Percentiles rank a stretch among this genome's conserved stretches.
These are phyloP conservation scores for Malthinus flaveolus DNA, from an alignment of 2,888 invertebrate genomes.

Conservation along the genomic window DNA sequence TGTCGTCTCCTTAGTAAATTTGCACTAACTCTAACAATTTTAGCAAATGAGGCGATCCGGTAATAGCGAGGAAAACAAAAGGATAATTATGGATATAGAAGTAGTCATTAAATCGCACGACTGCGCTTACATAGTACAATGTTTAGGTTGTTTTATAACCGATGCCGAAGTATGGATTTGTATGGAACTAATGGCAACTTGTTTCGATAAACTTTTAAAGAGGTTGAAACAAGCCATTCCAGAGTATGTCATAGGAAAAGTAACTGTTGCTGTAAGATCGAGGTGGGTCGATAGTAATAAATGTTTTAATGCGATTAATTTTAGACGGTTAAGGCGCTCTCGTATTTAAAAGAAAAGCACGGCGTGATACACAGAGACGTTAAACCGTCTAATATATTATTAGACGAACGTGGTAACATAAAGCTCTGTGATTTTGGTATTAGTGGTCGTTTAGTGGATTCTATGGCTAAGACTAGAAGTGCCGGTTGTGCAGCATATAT, in stretches of 20 bases:
- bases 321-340: constrained; percentile 92
- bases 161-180: constrained; percentile 99
- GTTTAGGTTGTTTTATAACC: constrained; percentile 96
- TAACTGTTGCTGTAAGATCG: constrained; percentile 86
- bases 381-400: constrained; percentile 97
- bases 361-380: constrained; percentile 98
- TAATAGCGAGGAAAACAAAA: constrained; percentile 94
- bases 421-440: constrained; percentile 99
- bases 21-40: constrained; percentile 29
- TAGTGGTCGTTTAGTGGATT: constrained; percentile 96
- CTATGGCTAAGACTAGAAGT: constrained; percentile 95
- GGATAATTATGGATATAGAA: constrained; percentile 98
- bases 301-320: constrained; percentile 33
- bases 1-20: constrained; percentile 11
- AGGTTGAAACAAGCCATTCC: constrained; percentile 87
- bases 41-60: constrained; percentile 97
- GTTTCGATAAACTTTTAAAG: constrained; percentile 95
- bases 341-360: constrained; percentile 96
- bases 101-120: constrained; percentile 97
- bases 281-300: not conserved
- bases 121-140: constrained; percentile 96
- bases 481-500: constrained; percentile 99
- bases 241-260: constrained; percentile 94
- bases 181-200: constrained; percentile 99
- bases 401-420: constrained; percentile 93